phyloP scores from a whole-genome alignment of 2,113 vertebrate genomes.

The Ancistrus triradiatus region DNA sequence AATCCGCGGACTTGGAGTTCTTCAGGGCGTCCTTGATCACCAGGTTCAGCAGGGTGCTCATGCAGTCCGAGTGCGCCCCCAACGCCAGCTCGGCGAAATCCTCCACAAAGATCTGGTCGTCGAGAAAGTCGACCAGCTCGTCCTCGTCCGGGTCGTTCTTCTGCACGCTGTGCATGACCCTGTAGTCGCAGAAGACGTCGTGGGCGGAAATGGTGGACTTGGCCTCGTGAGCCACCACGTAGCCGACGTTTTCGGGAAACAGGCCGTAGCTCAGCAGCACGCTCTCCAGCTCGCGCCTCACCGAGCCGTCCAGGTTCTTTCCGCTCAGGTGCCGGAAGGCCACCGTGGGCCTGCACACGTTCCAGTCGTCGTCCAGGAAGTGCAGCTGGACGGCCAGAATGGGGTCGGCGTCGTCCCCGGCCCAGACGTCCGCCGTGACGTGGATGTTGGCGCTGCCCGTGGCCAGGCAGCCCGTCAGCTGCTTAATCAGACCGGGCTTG shows the following conservation, averaged over 20 bases:
- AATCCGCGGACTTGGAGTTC: constrained; percentile 65
- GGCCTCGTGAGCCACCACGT: constrained; percentile 61
- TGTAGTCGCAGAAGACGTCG: constrained; percentile 68
- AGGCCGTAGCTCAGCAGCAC: constrained; percentile 70
- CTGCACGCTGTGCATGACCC: constrained; percentile 58
- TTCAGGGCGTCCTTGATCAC: constrained; percentile 69
- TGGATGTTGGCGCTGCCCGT: constrained; percentile 53
- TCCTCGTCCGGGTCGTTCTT: constrained; percentile 61
- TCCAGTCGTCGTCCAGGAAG: constrained; percentile 64
- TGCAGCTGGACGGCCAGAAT: constrained; percentile 65
- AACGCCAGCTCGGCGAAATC: constrained; percentile 58
- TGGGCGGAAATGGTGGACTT: constrained; percentile 60
- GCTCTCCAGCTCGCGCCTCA: constrained; percentile 62
- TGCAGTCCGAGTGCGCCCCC: constrained; percentile 55
- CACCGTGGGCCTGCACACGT: constrained; percentile 60
- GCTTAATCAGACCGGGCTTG: constrained; percentile 68
- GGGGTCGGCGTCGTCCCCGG: constrained; percentile 47
- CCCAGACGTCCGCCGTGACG: constrained; percentile 67
- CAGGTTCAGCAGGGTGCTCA: constrained; percentile 54
- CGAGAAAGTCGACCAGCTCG: constrained; percentile 61
- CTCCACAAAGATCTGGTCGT: constrained; percentile 48
- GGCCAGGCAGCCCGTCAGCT: constrained; percentile 59
- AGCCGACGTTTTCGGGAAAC: constrained; percentile 65
- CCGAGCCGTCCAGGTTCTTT: constrained; percentile 37
- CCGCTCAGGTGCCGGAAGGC: constrained; percentile 64